phyloP scores from a whole-genome alignment of 2,888 invertebrate genomes.

The Cephus pulcher region DNA sequence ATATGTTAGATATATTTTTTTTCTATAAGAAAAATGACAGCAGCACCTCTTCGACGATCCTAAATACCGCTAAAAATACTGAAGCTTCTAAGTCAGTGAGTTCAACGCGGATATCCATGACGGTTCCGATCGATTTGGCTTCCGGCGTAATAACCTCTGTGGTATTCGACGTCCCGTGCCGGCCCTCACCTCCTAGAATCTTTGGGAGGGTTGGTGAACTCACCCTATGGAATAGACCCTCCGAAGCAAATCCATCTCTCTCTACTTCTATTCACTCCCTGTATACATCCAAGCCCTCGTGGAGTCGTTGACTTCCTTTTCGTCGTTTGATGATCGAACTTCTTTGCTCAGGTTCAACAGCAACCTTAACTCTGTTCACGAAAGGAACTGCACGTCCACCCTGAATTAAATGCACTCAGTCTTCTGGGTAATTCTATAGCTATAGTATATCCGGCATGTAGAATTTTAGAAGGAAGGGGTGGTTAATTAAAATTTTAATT shows the following conservation, averaged over 20 bases:
- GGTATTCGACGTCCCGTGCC: slow-evolving; percentile 26
- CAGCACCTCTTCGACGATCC: not conserved
- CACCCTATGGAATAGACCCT: not conserved
- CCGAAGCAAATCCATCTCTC: not conserved
- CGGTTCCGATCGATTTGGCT: slow-evolving; percentile 33
- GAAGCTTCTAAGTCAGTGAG: slow-evolving; percentile 29
- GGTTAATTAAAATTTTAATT: not conserved
- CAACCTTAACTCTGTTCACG: not conserved
- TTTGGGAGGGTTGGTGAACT: not conserved
- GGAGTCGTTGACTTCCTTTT: slow-evolving; percentile 4
- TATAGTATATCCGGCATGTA: not conserved
- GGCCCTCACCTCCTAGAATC: slow-evolving; percentile 22
- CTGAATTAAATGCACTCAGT: not conserved
- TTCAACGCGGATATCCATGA: slow-evolving; percentile 28
- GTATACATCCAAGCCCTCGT: not conserved
- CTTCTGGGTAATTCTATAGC: not conserved
- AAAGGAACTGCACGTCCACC: not conserved
- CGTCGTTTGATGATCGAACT: slow-evolving; percentile 3
- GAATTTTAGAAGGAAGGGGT: not conserved
- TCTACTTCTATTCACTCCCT: not conserved
- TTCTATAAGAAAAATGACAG: not conserved
- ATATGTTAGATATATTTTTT: not conserved
- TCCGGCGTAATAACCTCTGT: slow-evolving; percentile 34
- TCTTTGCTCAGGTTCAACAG: not conserved
- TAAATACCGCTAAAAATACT: slow-evolving; percentile 31